Conservation (phyloP, 2,113 vertebrate genomes). For the Corvus moneduloides region DNA sequence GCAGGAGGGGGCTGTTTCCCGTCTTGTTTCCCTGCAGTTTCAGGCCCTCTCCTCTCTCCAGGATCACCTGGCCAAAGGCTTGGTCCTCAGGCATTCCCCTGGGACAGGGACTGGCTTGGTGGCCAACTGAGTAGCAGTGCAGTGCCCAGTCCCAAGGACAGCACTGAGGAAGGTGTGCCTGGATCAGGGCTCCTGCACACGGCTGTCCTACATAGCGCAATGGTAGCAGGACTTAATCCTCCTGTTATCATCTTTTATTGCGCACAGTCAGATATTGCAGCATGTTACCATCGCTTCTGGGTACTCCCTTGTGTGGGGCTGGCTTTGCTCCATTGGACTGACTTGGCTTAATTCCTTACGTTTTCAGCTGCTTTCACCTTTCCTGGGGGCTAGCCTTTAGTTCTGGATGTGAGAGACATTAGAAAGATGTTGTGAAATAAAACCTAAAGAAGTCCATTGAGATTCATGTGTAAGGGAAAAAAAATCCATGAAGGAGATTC, state of each 20-base stretch:
- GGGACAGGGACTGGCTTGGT: neutral
- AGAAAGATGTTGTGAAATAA: neutral
- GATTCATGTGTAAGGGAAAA: neutral
- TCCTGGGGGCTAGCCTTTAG: neutral
- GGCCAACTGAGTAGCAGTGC: accelerated
- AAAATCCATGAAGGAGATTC: neutral
- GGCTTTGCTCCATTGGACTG: neutral
- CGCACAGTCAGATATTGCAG: neutral
- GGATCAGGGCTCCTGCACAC: neutral
- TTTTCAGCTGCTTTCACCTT: neutral
- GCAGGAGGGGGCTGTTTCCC: neutral
- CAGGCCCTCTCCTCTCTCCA: neutral
- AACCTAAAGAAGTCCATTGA: neutral
- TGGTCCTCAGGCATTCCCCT: neutral
- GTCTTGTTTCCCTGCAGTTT: neutral
- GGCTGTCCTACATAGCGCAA: neutral
- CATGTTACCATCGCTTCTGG: neutral
- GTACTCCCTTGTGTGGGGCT: neutral
- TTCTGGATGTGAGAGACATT: neutral
- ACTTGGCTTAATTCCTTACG: neutral
- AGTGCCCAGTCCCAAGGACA: neutral
- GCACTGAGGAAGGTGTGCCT: neutral
- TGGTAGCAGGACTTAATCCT: conserved; percentile 28
- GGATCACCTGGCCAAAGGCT: accelerated
- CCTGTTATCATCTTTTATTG: conserved; percentile 35